phyloP scores from a whole-genome alignment of 2,888 invertebrate genomes.

The Scaptomyza tumidula region DNA sequence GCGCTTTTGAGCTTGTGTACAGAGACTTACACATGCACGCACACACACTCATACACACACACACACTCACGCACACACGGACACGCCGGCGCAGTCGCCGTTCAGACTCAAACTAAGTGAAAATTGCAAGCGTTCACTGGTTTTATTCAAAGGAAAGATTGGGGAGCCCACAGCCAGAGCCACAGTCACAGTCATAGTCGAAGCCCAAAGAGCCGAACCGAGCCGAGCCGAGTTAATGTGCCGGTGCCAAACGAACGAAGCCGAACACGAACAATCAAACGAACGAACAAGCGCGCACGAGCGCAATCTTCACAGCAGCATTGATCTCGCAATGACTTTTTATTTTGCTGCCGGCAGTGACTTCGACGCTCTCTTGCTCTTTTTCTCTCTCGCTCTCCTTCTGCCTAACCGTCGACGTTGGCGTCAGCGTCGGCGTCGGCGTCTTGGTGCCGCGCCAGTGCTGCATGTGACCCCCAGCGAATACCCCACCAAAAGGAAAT shows the following conservation, averaged over 20 bases:
- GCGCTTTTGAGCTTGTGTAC: conserved; percentile 12
- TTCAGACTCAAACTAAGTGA: conserved; percentile 82
- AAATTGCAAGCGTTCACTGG: conserved; percentile 80
- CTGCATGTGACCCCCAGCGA: conserved; percentile 67
- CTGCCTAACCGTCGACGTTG: conserved; percentile 7
- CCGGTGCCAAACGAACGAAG: conserved; percentile 28
- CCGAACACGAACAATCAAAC: conserved; percentile 29
- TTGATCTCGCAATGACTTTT: conserved; percentile 41
- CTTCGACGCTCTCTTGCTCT: conserved; percentile 24
- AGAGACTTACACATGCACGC: conserved; percentile 14
- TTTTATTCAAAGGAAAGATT: conserved; percentile 79
- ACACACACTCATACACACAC: conserved; percentile 28
- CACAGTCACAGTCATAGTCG: conserved; percentile 1
- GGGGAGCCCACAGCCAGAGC: conserved; percentile 55
- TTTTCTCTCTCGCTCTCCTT: conserved; percentile 5
- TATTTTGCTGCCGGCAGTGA: conserved; percentile 32
- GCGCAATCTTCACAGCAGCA: conserved; percentile 16
- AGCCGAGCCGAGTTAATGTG: conserved; percentile 41
- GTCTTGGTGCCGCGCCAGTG: conserved; percentile 51
- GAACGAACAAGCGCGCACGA: conserved; percentile 10
- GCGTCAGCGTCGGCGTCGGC: conserved; percentile 30
- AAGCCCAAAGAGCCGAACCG: conserved; percentile 40
- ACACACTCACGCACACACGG: conserved; percentile 41
- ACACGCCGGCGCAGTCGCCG: conserved; percentile 69
- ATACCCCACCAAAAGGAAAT: conserved; percentile 59